These are phyloP conservation scores for Trematomus loennbergii DNA, from an alignment of 2,113 vertebrate species.

Conservation along the genomic window DNA sequence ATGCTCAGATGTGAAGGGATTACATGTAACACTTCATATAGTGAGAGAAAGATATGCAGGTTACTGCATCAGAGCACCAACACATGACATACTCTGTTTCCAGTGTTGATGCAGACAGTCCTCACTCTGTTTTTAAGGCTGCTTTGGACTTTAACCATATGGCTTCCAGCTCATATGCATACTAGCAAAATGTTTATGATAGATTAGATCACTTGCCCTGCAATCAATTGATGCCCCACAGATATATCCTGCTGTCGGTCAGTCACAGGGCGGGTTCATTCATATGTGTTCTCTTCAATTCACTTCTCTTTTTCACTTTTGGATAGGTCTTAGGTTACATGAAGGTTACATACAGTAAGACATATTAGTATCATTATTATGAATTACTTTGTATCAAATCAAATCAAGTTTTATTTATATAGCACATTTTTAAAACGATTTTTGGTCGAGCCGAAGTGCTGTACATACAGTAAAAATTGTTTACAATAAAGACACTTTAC, in stretches of 20 bases:
- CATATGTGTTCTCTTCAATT: not conserved
- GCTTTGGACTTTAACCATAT: slow-evolving; percentile 45
- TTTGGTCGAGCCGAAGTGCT: no score
- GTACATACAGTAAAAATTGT: no score
- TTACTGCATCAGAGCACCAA: not conserved
- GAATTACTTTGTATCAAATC: no score
- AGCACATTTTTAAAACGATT: no score
- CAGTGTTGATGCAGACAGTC: not conserved
- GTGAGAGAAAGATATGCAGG: not conserved
- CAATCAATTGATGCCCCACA: not conserved
- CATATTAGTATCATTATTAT: no score
- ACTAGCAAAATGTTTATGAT: not conserved
- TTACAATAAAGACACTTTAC: no score
- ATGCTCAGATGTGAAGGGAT: slow-evolving; percentile 12
- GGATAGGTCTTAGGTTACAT: no score
- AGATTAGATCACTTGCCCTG: not conserved
- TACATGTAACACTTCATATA: not conserved
- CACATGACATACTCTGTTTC: slow-evolving; percentile 11
- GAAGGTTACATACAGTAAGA: no score
- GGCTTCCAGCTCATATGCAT: slow-evolving; percentile 48
- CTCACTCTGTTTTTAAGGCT: not conserved
- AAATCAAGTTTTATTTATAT: no score
- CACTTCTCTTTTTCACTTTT: not conserved
- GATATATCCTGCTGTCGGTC: slow-evolving; percentile 4
- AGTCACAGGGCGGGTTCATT: not conserved